These are phyloP conservation scores for Hippocampus comes DNA, from an alignment of 2,113 vertebrate genomes.

Conservation along the genomic window DNA sequence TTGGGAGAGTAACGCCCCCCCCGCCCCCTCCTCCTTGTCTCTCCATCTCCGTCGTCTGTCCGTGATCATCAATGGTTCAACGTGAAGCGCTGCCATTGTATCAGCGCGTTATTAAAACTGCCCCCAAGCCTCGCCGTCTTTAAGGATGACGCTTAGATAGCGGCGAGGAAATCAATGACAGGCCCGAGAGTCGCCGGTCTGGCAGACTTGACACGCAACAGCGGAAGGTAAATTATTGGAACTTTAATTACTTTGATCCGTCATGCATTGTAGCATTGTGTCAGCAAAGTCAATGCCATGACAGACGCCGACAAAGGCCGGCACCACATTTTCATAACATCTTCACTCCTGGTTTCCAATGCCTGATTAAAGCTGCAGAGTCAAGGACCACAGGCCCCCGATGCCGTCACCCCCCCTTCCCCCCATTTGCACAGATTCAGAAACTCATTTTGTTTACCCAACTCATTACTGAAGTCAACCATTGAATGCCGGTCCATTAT, in stretches of 20 bases:
- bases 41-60: slow-evolving; percentile 62
- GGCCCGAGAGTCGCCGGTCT: slow-evolving; percentile 75
- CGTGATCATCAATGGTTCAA: slow-evolving; percentile 66
- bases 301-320: slow-evolving; percentile 84
- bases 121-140: slow-evolving; percentile 43
- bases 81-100: slow-evolving; percentile 60
- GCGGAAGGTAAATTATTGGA: slow-evolving; percentile 93
- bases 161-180: slow-evolving; percentile 70
- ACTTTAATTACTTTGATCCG: slow-evolving; percentile 96
- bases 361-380: slow-evolving; percentile 80
- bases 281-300: slow-evolving; percentile 82
- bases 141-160: slow-evolving; percentile 67
- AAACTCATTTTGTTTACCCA: slow-evolving; percentile 72
- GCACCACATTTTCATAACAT: slow-evolving; percentile 79
- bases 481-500: slow-evolving; percentile 64
- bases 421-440: slow-evolving; percentile 52
- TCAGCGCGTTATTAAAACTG: slow-evolving; percentile 68
- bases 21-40: slow-evolving; percentile 20
- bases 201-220: slow-evolving; percentile 81
- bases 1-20: neutral
- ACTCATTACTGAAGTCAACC: slow-evolving; percentile 66
- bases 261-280: slow-evolving; percentile 87
- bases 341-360: slow-evolving; percentile 78
- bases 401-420: too few relatives aligned
- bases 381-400: slow-evolving; percentile 24